Evolutionary conservation across 2,113 vertebrate genomes (phyloP).

Genomic region (Xerus inauris): DNA sequence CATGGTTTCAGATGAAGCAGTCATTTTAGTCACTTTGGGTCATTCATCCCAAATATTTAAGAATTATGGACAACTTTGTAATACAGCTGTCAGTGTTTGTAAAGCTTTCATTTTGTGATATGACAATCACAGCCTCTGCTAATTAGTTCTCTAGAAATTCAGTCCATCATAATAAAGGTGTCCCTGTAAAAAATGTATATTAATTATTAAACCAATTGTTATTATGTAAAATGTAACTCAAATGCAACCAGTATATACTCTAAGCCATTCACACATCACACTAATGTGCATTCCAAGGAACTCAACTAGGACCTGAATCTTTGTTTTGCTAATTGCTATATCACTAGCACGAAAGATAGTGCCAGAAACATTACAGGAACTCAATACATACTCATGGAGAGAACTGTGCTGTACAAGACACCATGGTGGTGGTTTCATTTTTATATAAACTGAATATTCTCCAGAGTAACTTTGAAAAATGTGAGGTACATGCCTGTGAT

Average conservation of each 20-base stretch:
- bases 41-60: not conserved
- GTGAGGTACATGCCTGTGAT: too few relatives aligned
- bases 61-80: not conserved
- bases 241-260: not conserved
- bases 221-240: not conserved
- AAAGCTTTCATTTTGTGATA: not conserved
- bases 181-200: not conserved
- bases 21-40: constrained; percentile 7
- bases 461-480: not conserved
- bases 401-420: not conserved
- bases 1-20: not conserved
- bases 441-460: not conserved
- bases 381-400: not conserved
- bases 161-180: not conserved
- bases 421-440: not conserved
- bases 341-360: not conserved
- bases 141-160: constrained; percentile 13
- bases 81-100: not conserved
- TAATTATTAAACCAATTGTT: not conserved
- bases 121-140: not conserved
- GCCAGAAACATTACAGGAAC: not conserved
- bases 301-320: not conserved
- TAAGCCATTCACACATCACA: not conserved
- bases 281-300: not conserved
- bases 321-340: not conserved